Evolutionary conservation across 2,113 vertebrate species (phyloP).

Genomic region (Cebidichthys violaceus): DNA sequence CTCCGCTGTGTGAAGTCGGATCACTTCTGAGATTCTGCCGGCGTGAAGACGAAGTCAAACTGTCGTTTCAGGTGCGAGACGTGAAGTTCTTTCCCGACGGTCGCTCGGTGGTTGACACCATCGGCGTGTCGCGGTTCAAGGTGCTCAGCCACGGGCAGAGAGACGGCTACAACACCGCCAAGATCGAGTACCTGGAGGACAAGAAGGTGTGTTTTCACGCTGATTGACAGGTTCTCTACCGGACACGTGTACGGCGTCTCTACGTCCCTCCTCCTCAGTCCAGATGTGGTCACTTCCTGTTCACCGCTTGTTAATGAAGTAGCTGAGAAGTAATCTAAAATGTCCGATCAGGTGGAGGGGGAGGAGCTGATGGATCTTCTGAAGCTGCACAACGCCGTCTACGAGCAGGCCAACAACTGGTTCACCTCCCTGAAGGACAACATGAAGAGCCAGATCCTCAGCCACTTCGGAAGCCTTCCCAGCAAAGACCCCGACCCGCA

Average conservation of each 20-base stretch:
- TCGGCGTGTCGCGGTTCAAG: constrained; percentile 89
- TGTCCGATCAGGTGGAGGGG: constrained; percentile 85
- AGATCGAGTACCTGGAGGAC: constrained; percentile 94
- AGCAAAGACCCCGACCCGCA: constrained; percentile 89
- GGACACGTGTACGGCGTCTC: too few species aligned
- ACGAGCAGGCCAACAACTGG: constrained; percentile 92
- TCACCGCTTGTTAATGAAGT: too few species aligned
- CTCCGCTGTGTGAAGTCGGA: neutral
- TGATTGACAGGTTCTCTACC: too few species aligned
- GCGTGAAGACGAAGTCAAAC: neutral
- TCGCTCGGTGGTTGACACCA: constrained; percentile 91
- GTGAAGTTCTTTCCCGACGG: constrained; percentile 94
- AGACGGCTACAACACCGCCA: constrained; percentile 95
- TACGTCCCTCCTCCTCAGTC: too few species aligned
- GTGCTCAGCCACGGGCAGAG: constrained; percentile 91
- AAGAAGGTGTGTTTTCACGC: constrained; percentile 83
- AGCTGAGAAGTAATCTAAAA: neutral
- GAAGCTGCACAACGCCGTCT: constrained; percentile 89
- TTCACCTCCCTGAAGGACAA: constrained; percentile 93
- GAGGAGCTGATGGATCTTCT: constrained; percentile 88
- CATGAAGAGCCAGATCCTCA: constrained; percentile 93
- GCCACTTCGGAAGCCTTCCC: constrained; percentile 93
- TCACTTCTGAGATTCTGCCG: neutral
- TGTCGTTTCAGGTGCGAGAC: constrained; percentile 83
- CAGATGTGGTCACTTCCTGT: too few species aligned